These are phyloP conservation scores for Calliopum simillimum DNA, from an alignment of 2,888 invertebrate species.

Conservation along the genomic window DNA sequence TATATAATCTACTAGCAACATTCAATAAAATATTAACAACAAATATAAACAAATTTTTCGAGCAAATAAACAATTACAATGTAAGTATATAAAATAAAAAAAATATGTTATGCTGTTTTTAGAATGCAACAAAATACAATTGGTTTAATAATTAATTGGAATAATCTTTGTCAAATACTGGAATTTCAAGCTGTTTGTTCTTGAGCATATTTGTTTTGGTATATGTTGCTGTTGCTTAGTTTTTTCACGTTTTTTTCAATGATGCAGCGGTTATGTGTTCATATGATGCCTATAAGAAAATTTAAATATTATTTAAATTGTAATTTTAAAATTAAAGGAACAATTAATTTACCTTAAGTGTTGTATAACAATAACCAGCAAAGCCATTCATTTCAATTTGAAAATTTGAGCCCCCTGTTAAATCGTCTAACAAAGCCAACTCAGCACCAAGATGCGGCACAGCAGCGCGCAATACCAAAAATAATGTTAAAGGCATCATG, in stretches of 20 bases:
- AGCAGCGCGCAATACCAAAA: conserved; percentile 63
- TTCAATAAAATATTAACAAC: no score
- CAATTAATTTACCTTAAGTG: conserved; percentile 56
- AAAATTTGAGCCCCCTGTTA: conserved; percentile 64
- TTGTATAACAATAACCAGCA: conserved; percentile 66
- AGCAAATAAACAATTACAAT: neutral
- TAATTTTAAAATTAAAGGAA: neutral
- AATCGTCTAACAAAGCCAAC: conserved; percentile 65
- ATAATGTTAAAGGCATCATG: conserved; percentile 66
- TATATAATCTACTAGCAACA: no score
- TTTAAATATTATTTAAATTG: conserved; percentile 7
- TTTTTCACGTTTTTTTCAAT: conserved; percentile 48
- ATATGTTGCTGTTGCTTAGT: no score
- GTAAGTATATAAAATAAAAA: neutral
- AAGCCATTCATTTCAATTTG: conserved; percentile 65
- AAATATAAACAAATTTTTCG: neutral
- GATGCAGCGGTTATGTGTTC: conserved; percentile 60
- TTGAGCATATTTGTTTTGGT: conserved; percentile 10
- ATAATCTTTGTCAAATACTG: conserved; percentile 11
- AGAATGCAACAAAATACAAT: neutral
- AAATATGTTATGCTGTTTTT: neutral
- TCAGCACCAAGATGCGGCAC: conserved; percentile 67
- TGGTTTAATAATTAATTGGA: conserved; percentile 5
- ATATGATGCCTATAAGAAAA: conserved; percentile 56
- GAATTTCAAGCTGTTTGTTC: neutral